Conservation (phyloP, 2,888 invertebrate genomes). For the Oxycera nigricornis region DNA sequence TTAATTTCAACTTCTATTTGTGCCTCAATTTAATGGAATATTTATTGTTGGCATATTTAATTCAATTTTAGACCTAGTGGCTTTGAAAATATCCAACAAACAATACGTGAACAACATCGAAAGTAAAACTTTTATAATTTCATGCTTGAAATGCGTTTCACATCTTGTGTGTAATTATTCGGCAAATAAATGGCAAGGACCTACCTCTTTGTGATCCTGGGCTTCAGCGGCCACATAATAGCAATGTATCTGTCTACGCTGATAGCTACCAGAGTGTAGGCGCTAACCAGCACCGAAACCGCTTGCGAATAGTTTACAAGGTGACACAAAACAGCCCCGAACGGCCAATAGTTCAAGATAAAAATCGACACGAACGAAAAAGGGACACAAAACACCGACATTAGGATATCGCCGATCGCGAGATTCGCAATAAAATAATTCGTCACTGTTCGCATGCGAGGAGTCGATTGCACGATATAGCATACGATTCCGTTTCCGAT, state of each 20-base stretch:
- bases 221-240: conserved; percentile 86
- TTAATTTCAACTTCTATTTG: too few species aligned
- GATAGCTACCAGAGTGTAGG: conserved; percentile 89
- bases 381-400: conserved; percentile 90
- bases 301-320: conserved; percentile 84
- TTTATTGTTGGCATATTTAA: too few species aligned
- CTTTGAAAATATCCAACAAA: too few species aligned
- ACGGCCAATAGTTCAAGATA: conserved; percentile 87
- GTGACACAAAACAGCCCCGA: conserved; percentile 81
- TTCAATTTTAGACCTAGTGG: too few species aligned
- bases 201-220: conserved; percentile 76
- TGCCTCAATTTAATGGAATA: too few species aligned
- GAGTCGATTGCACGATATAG: conserved; percentile 82
- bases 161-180: too few species aligned
- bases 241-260: conserved; percentile 90
- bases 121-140: too few species aligned
- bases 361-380: conserved; percentile 85
- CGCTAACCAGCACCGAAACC: conserved; percentile 82
- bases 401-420: conserved; percentile 87
- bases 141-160: too few species aligned
- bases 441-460: conserved; percentile 89
- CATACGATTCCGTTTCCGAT: conserved; percentile 82
- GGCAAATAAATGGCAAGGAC: too few species aligned
- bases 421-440: conserved; percentile 91
- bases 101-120: too few species aligned